These are phyloP conservation scores for Sebastes wilsoni DNA, from an alignment of 2,797 vertebrate species.

Conservation along the genomic window DNA sequence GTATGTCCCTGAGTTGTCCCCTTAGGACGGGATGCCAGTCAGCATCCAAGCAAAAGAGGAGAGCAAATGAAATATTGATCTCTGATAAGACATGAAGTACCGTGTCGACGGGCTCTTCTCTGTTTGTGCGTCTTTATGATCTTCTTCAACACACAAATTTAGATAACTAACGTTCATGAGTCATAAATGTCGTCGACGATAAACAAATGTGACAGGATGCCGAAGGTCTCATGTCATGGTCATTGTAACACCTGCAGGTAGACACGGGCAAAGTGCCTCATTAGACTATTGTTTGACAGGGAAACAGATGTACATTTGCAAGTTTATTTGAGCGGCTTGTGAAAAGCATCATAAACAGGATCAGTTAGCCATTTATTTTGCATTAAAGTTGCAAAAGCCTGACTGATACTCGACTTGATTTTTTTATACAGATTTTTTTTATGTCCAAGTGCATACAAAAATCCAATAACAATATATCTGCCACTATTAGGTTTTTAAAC, in stretches of 20 bases:
- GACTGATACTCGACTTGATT: neutral
- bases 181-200: conserved; percentile 45
- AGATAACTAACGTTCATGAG: conserved; percentile 47
- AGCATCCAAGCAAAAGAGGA: conserved; percentile 62
- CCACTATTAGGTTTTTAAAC: neutral
- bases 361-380: conserved; percentile 2
- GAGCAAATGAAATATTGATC: conserved; percentile 80
- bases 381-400: neutral
- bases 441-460: neutral
- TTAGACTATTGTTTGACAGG: conserved; percentile 49
- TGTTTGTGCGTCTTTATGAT: conserved; percentile 38
- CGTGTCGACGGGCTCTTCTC: conserved; percentile 35
- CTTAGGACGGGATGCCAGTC: conserved; percentile 68
- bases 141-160: conserved; percentile 40
- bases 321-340: conserved; percentile 15
- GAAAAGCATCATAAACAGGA: conserved; percentile 7
- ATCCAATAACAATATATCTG: neutral
- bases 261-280: conserved; percentile 39
- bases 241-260: conserved; percentile 49
- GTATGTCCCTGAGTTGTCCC: conserved; percentile 68
- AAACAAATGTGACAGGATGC: conserved; percentile 58
- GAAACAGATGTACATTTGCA: conserved; percentile 59
- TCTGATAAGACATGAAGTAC: conserved; percentile 71
- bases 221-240: conserved; percentile 48
- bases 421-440: neutral